These are phyloP conservation scores for Diorhabda elongata DNA, from an alignment of 1,140 invertebrate genomes.

Conservation along the genomic window DNA sequence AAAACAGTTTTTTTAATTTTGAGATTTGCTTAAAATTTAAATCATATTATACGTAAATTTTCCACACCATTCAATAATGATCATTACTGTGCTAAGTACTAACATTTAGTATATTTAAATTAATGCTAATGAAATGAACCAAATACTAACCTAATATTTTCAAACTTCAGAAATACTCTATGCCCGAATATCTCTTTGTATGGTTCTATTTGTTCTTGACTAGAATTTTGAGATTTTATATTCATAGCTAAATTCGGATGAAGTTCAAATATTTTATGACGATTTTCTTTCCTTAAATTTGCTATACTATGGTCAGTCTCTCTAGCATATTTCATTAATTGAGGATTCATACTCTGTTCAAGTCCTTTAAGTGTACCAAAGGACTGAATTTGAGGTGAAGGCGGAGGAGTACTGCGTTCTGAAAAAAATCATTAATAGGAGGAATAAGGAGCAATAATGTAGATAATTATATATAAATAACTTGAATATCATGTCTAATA, in stretches of 20 bases:
- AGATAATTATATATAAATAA: too few species aligned
- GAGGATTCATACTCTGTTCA: slow-evolving; percentile 87
- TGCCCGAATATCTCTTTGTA: slow-evolving; percentile 83
- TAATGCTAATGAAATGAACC: too few species aligned
- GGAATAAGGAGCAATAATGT: too few species aligned
- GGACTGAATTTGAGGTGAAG: slow-evolving; percentile 51
- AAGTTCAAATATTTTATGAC: slow-evolving; percentile 63
- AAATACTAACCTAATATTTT: slow-evolving; percentile 57
- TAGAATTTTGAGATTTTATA: slow-evolving; percentile 35
- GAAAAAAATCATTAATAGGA: slow-evolving; percentile 16
- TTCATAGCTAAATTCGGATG: slow-evolving; percentile 39
- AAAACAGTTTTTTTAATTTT: too few species aligned
- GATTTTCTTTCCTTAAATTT: slow-evolving; percentile 69
- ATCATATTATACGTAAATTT: too few species aligned
- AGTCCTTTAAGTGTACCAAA: slow-evolving; percentile 78
- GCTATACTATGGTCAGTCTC: slow-evolving; percentile 86
- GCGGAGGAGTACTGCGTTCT: slow-evolving; percentile 54
- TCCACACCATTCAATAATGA: too few species aligned
- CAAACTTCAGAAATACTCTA: slow-evolving; percentile 76
- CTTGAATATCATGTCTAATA: too few species aligned
- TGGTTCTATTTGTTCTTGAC: slow-evolving; percentile 54
- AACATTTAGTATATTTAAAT: too few species aligned
- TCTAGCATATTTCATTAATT: slow-evolving; percentile 81
- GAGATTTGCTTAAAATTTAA: too few species aligned
- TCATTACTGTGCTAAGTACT: too few species aligned